phyloP scores from a whole-genome alignment of 1,140 invertebrate species.

The Trypoxylus dichotomus region DNA sequence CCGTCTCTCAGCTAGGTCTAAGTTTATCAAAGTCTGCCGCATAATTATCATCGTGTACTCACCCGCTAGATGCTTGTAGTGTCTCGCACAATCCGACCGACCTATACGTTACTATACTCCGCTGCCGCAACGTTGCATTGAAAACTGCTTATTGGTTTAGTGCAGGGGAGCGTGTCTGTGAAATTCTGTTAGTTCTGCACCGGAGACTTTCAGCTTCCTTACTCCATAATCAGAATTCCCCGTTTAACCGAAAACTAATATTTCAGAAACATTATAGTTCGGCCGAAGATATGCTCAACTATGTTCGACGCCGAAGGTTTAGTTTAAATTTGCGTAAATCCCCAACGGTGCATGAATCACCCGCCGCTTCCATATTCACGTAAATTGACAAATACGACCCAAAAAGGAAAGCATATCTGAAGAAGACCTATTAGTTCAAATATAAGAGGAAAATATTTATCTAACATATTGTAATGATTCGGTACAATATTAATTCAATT shows the following conservation, averaged over 20 bases:
- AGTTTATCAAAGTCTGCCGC: constrained; percentile 28
- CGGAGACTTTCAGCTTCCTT: constrained; percentile 26
- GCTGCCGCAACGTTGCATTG: constrained; percentile 31
- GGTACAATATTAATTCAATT: too few relatives aligned
- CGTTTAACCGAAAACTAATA: constrained; percentile 15
- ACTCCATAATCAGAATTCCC: background rate
- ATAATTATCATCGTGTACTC: constrained; percentile 24
- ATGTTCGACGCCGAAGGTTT: background rate
- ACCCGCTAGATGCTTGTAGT: background rate
- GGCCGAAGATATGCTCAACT: background rate
- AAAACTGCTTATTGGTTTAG: constrained; percentile 44
- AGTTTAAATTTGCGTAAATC: background rate
- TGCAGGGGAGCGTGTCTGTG: constrained; percentile 38
- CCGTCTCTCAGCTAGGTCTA: background rate
- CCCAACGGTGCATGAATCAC: constrained; percentile 2
- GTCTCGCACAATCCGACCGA: background rate
- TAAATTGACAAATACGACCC: background rate
- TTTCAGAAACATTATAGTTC: background rate
- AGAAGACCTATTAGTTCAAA: too few relatives aligned
- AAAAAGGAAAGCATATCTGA: too few relatives aligned
- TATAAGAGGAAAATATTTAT: too few relatives aligned
- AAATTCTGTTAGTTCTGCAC: constrained; percentile 39
- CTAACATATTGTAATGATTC: too few relatives aligned
- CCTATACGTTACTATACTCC: background rate
- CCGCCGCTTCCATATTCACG: background rate